A percentile compares a stretch with the other conserved stretches of the same genome.
Evolutionary conservation across 2,888 invertebrate species (phyloP).

Genomic region (Bimastos eiseni): DNA sequence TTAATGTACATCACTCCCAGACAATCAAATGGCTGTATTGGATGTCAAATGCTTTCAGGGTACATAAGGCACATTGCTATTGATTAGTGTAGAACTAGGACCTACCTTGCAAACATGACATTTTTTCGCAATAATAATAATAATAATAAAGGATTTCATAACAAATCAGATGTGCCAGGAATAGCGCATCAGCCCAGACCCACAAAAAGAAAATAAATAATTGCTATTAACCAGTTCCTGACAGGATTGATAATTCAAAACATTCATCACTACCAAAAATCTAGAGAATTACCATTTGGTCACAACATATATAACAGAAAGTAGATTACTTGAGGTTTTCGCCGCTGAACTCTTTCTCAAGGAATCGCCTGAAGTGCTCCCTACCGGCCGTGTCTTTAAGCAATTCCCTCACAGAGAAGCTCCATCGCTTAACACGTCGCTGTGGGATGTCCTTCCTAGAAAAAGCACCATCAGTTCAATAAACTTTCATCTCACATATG

Average conservation of each 20-base stretch:
- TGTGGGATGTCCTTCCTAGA: slow-evolving; percentile 71
- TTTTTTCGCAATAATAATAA: too few species aligned
- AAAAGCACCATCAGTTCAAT: background rate
- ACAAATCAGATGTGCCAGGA: background rate
- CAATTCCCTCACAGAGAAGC: slow-evolving; percentile 91
- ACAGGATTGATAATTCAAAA: background rate
- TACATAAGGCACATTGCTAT: background rate
- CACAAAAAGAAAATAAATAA: background rate
- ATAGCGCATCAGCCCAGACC: background rate
- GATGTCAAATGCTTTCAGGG: background rate
- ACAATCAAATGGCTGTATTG: background rate
- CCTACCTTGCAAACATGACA: too few species aligned
- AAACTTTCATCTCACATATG: background rate
- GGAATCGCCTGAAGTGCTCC: slow-evolving; percentile 92
- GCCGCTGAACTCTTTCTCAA: slow-evolving; percentile 96
- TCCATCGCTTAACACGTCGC: slow-evolving; percentile 90
- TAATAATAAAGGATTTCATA: too few species aligned
- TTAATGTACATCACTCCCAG: too few species aligned
- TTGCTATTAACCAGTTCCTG: background rate
- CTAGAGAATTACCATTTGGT: background rate
- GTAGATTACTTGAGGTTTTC: slow-evolving; percentile 88
- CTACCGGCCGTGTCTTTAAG: slow-evolving; percentile 89
- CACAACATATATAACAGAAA: background rate
- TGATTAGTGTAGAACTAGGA: too few species aligned
- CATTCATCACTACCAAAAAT: background rate